Base-by-base conservation (phyloP, 2,113 vertebrate species). In the Ranitomeya variabilis region DNA sequence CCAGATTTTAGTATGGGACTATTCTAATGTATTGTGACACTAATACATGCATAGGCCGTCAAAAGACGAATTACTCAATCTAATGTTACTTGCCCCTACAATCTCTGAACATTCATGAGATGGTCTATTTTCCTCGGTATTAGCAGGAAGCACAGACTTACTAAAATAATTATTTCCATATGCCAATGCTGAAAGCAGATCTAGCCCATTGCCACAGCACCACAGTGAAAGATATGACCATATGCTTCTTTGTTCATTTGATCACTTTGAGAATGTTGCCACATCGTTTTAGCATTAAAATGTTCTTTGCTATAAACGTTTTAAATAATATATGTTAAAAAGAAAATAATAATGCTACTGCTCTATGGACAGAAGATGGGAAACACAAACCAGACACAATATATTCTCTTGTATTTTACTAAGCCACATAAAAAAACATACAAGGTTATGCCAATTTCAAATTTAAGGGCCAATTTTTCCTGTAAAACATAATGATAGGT, bases 141-240 rank as follows among this genome's bases (percentile, higher is more conserved):
- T 54, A 62, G 74, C 82, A 83, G 71, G 57, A 83, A 83, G 78
- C 87, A 77, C 87, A 76, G 81, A 87, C 76, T 83, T 89, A 21
- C 59, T 64, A 62, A 89, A 64, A 62, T 89, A 89, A 89, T 83
- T 26, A 19, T 89, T 85, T 84, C 87, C 87, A 89, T 89, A 89
- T 85, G 87, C 57, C 73, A 69, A 54, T 77, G 26, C 16, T 83
- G 45, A 88, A 83, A 88, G 51, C 51, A 81, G 73, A 74, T 76
- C 60, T 89, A 26, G 55, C 37, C 19, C 13, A 66, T 31, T 76
- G n/a, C 55, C 51, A 31, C 73, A 11, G 6, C 73, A 76, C 51
- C 26, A 52, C 23, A 84, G 21, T 23, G 69, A 67, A 78, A 79
- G 14, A 78, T 79, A 51, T 54, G 60, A 78, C 81, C 60, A 84